phyloP scores from a whole-genome alignment of 2,113 vertebrate genomes.

The Cyanoramphus novaezelandiae region DNA sequence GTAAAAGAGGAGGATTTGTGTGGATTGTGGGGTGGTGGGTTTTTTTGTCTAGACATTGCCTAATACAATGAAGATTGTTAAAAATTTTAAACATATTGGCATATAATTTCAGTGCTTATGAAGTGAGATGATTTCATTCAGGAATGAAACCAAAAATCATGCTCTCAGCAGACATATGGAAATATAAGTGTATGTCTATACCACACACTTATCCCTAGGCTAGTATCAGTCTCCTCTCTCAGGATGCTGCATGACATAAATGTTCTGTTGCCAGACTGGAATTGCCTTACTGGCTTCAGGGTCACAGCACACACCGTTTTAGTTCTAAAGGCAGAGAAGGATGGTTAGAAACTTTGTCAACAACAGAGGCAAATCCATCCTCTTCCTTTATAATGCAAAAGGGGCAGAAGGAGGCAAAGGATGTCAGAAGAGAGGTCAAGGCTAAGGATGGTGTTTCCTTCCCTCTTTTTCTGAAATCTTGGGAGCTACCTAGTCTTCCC shows the following conservation, averaged over 20 bases:
- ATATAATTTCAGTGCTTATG: conserved; percentile 37
- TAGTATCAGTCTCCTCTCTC: neutral
- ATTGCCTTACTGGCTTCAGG: neutral
- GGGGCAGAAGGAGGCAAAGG: neutral
- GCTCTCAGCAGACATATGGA: neutral
- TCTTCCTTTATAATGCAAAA: neutral
- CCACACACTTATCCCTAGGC: neutral
- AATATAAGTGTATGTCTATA: neutral
- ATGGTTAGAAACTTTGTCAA: neutral
- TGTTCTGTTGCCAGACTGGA: neutral
- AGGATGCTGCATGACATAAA: neutral
- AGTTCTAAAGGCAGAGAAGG: neutral
- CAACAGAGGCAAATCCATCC: neutral
- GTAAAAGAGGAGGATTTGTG: neutral
- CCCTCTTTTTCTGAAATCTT: neutral
- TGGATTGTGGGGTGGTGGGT: accelerated
- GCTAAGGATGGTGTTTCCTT: neutral
- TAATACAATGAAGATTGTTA: conserved; percentile 52
- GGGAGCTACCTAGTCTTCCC: neutral
- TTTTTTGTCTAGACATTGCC: conserved; percentile 68
- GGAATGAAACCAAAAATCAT: neutral
- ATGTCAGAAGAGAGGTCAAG: neutral
- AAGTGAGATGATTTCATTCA: conserved; percentile 8
- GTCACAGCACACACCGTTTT: accelerated
- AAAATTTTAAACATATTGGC: conserved; percentile 32